These are phyloP conservation scores for Pygoscelis adeliae DNA, from an alignment of 2,113 vertebrate genomes.

Conservation along the genomic window DNA sequence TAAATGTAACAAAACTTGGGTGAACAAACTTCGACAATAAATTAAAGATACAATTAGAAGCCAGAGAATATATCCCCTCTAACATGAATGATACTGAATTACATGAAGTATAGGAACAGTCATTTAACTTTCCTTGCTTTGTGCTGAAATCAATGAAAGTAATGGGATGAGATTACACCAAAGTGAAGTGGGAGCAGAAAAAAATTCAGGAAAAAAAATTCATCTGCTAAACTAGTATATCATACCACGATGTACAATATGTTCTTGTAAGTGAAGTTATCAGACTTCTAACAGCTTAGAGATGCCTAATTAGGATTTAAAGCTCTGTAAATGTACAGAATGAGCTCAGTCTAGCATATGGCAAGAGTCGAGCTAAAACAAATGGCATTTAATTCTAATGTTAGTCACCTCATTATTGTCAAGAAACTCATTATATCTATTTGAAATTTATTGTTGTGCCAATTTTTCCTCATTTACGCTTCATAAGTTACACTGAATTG, in stretches of 20 bases:
- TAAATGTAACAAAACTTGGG: not conserved
- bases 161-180: not conserved
- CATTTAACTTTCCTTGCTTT: not conserved
- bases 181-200: not conserved
- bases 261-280: not conserved
- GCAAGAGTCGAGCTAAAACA: not conserved
- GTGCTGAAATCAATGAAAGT: not conserved
- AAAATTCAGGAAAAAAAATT: not conserved
- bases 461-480: not conserved
- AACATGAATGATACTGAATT: not conserved
- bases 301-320: not conserved
- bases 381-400: not conserved
- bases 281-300: not conserved
- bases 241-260: not conserved
- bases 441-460: not conserved
- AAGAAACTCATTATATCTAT: not conserved
- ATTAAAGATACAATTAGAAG: not conserved
- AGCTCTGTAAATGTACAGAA: not conserved
- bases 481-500: not conserved
- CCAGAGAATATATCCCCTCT: not conserved
- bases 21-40: not conserved
- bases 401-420: not conserved
- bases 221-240: not conserved
- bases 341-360: constrained; percentile 9
- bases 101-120: not conserved